Conservation (phyloP, 2,113 vertebrate genomes). For the Romanogobio albipinnatus region DNA sequence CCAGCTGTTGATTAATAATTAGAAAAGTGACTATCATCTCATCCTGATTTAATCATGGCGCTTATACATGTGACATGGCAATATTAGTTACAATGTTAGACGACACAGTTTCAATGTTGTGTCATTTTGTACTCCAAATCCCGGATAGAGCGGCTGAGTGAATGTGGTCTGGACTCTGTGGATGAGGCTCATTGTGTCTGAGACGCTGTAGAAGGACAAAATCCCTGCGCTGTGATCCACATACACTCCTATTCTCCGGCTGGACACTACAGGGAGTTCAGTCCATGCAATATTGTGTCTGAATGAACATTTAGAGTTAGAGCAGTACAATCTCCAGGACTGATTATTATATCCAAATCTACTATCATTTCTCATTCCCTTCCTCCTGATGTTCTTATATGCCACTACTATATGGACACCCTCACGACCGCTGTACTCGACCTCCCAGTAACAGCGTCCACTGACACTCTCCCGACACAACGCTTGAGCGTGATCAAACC, state of each 20-base stretch:
- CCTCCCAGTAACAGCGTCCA: constrained; percentile 38
- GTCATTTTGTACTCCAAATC: background rate
- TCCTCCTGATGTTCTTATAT: constrained; percentile 54
- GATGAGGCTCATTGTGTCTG: background rate
- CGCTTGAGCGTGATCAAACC: constrained; percentile 4
- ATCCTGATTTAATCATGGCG: background rate
- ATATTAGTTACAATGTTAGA: background rate
- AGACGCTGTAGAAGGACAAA: constrained; percentile 1
- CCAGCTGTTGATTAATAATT: no score
- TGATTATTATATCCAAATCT: constrained; percentile 68
- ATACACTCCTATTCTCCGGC: background rate
- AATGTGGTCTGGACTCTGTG: constrained; percentile 1
- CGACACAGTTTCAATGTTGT: no score
- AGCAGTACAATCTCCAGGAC: constrained; percentile 75
- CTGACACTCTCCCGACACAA: constrained; percentile 5
- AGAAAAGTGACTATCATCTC: background rate
- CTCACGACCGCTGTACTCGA: background rate
- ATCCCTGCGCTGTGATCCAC: background rate
- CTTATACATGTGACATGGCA: background rate
- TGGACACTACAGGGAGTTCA: constrained; percentile 58
- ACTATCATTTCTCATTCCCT: constrained; percentile 59
- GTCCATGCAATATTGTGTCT: constrained; percentile 66
- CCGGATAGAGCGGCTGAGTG: background rate
- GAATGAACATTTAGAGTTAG: constrained; percentile 60
- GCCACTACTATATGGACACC: constrained; percentile 70